phyloP scores from a whole-genome alignment of 2,888 invertebrate genomes.

The Drosophila melanosoma region DNA sequence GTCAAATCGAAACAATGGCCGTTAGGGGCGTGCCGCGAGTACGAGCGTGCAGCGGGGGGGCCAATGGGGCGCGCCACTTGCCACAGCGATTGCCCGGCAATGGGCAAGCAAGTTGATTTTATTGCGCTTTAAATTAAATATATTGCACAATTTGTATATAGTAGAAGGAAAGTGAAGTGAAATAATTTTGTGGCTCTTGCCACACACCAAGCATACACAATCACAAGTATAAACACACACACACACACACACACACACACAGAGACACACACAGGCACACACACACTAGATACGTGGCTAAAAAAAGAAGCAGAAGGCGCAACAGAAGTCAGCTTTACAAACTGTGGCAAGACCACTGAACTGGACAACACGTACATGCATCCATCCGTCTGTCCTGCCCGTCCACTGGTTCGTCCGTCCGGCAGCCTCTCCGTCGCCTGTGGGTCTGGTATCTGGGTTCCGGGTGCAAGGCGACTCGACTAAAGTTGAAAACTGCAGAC shows the following conservation, averaged over 20 bases:
- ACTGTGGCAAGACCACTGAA: slow-evolving; percentile 69
- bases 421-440: slow-evolving; percentile 41
- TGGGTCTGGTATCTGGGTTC: slow-evolving; percentile 31
- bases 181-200: slow-evolving; percentile 64
- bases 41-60: not conserved
- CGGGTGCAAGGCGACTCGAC: slow-evolving; percentile 26
- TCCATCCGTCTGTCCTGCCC: not conserved
- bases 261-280: slow-evolving; percentile 19
- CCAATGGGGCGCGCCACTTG: slow-evolving; percentile 47
- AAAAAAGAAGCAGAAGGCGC: not conserved
- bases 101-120: slow-evolving; percentile 71
- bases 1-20: slow-evolving; percentile 69
- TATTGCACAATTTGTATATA: slow-evolving; percentile 73
- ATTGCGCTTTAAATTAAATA: slow-evolving; percentile 79
- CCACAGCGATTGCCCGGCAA: slow-evolving; percentile 43
- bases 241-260: slow-evolving; percentile 27
- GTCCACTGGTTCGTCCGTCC: slow-evolving; percentile 1
- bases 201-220: slow-evolving; percentile 18
- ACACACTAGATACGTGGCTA: slow-evolving; percentile 16
- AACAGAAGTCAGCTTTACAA: slow-evolving; percentile 26
- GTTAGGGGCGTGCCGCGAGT: slow-evolving; percentile 17
- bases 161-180: slow-evolving; percentile 70
- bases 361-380: slow-evolving; percentile 58
- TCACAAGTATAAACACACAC: slow-evolving; percentile 15
- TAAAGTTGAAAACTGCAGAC: slow-evolving; percentile 75